Evolutionary conservation across 1,140 invertebrate species (phyloP).

Genomic region (Meloidogyne chitwoodi): DNA sequence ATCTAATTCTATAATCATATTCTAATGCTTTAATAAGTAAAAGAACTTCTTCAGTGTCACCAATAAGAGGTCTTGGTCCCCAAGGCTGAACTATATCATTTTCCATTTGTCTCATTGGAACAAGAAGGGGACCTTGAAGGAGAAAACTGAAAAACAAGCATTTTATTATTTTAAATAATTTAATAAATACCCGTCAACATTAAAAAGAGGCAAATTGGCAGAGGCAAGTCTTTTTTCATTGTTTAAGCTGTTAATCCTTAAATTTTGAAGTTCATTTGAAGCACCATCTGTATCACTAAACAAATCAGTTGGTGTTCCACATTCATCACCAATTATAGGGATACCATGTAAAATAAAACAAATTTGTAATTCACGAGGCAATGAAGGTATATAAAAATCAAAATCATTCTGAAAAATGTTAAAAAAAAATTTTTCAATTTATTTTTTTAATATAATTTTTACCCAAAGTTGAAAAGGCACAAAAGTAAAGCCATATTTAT

Average conservation of each 20-base stretch:
- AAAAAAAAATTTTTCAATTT: background rate
- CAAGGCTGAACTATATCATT: conserved; percentile 33
- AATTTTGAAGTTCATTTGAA: conserved; percentile 1
- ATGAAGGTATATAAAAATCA: conserved; percentile 20
- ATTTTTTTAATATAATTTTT: background rate
- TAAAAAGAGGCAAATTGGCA: conserved; percentile 30
- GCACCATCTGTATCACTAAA: background rate
- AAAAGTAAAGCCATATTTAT: conserved; percentile 27
- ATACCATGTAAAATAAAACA: conserved; percentile 31
- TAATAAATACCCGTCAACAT: conserved; percentile 25
- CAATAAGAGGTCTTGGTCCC: conserved; percentile 39
- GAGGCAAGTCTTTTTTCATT: conserved; percentile 27
- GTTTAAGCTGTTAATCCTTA: background rate
- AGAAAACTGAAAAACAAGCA: conserved; percentile 28
- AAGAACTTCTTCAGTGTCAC: conserved; percentile 27
- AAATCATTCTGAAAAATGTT: conserved; percentile 29
- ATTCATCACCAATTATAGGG: conserved; percentile 5
- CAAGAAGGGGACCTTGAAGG: conserved; percentile 42
- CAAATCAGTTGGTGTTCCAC: background rate
- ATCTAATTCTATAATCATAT: conserved; percentile 41
- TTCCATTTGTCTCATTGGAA: conserved; percentile 26
- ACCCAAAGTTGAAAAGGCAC: conserved; percentile 35
- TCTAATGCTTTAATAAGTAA: conserved; percentile 37
- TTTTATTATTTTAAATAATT: background rate
- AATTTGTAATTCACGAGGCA: conserved; percentile 33